phyloP scores from a whole-genome alignment of 2,888 invertebrate genomes.

The Anthophora plumipes region DNA sequence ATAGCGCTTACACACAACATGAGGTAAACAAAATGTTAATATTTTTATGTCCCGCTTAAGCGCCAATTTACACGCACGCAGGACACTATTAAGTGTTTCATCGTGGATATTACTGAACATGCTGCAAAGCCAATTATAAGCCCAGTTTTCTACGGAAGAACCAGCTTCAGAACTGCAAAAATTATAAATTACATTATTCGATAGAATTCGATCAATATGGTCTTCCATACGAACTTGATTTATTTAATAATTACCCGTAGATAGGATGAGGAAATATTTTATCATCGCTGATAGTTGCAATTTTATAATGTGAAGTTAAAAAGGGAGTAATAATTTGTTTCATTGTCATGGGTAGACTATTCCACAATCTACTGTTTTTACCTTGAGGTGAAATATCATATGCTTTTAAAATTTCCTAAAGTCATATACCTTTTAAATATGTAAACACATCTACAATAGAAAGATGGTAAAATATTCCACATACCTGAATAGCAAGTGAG shows the following conservation, averaged over 20 bases:
- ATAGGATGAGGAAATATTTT: conserved; percentile 81
- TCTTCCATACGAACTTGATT: background rate
- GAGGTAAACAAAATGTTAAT: conserved; percentile 90
- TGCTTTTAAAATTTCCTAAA: conserved; percentile 90
- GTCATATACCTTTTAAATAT: background rate
- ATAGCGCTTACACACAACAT: conserved; percentile 86
- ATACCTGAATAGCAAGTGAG: conserved; percentile 89
- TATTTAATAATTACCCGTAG: conserved; percentile 79
- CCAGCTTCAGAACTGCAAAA: conserved; percentile 87
- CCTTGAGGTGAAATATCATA: conserved; percentile 89
- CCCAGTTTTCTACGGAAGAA: conserved; percentile 90
- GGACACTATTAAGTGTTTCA: conserved; percentile 87
- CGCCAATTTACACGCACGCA: conserved; percentile 90
- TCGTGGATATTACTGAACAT: conserved; percentile 88
- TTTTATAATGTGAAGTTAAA: conserved; percentile 87
- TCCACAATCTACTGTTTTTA: conserved; percentile 89
- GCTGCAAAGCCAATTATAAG: conserved; percentile 91
- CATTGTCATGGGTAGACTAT: conserved; percentile 89
- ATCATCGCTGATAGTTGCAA: conserved; percentile 72
- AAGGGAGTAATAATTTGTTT: conserved; percentile 92
- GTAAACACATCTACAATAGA: background rate
- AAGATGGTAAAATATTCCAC: conserved; percentile 1
- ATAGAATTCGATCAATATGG: conserved; percentile 1
- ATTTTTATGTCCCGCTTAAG: conserved; percentile 90
- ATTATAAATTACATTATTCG: background rate